Evolutionary conservation across 2,888 invertebrate genomes (phyloP).

Genomic region (Mamestra brassicae): DNA sequence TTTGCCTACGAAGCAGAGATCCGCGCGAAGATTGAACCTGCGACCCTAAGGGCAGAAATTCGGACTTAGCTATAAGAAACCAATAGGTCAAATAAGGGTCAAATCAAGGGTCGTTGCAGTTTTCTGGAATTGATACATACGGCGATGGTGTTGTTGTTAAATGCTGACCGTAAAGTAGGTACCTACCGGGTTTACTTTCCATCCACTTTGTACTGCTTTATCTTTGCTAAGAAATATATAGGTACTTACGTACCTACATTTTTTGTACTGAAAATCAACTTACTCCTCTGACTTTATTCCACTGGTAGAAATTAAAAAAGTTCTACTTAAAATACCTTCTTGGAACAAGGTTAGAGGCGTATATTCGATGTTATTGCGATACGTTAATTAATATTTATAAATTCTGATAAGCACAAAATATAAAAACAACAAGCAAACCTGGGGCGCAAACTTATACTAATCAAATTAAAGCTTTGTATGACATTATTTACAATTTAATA

Average conservation of each 20-base stretch:
- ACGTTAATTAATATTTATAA: neutral
- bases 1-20: too few species aligned
- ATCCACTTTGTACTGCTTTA: neutral
- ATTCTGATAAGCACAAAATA: slow-evolving; percentile 1
- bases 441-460: slow-evolving; percentile 1
- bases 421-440: slow-evolving; percentile 31
- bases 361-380: neutral
- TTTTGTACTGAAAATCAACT: neutral
- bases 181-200: too few species aligned
- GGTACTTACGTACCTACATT: too few species aligned
- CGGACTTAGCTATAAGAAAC: neutral
- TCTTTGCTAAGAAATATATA: neutral
- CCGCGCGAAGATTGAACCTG: neutral
- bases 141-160: neutral
- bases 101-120: neutral
- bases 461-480: neutral
- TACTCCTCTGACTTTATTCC: neutral
- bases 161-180: neutral
- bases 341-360: neutral
- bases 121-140: neutral
- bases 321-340: neutral
- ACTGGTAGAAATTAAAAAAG: neutral
- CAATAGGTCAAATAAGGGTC: neutral
- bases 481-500: slow-evolving; percentile 6
- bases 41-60: too few species aligned